Evolutionary conservation across 2,888 invertebrate species (phyloP), one percentile per base, ranked within the genome.

Genomic region (Harpagoxenus sublaevis): DNA sequence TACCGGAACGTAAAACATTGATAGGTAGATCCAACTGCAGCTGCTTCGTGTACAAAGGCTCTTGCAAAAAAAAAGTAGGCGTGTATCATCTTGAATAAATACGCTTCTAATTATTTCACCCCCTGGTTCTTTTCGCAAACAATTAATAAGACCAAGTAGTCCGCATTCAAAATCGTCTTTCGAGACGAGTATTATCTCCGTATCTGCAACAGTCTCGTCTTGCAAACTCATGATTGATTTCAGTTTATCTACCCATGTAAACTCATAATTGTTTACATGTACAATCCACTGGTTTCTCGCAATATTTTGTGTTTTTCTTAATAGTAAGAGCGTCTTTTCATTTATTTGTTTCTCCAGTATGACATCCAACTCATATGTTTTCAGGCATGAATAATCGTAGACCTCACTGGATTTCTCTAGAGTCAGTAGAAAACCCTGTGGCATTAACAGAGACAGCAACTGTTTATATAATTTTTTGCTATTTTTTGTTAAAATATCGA

Each of bases 91-190:
- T 89, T 94, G 92, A 79, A 97, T 96, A 57, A 97, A 96, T 10
- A 98, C 94, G 83, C 97, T 97, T 78, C 96, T 96, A 0, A 97
- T 95, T 3, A 96, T 93, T 90, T 96, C 94, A 3, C 94, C 93
- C 89, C 97, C 97, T 0, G 97, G 97, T 93, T 99, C 99, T 91
- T 96, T 97, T 84, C 97, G 96, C 55, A 99, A 94, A 94, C 99
- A 99, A 92, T 98, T 98, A 0, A 98, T 96, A 78, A 99, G 95
- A 31, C 99, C 99, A 35, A 98, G 94, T 0, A 99, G 95, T 23
- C 99, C 99, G 28, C 60, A 70, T 15, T 97, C 95, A 1, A 96
- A 96, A 85, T 97, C 97, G 88, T 97, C 96, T 94, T 97, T 96
- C 2, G 97, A 95, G 28, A 97, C 96, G 0, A 98, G 93, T 1